Conservation (phyloP, 2,113 vertebrate genomes). For the Erpornis zantholeuca region DNA sequence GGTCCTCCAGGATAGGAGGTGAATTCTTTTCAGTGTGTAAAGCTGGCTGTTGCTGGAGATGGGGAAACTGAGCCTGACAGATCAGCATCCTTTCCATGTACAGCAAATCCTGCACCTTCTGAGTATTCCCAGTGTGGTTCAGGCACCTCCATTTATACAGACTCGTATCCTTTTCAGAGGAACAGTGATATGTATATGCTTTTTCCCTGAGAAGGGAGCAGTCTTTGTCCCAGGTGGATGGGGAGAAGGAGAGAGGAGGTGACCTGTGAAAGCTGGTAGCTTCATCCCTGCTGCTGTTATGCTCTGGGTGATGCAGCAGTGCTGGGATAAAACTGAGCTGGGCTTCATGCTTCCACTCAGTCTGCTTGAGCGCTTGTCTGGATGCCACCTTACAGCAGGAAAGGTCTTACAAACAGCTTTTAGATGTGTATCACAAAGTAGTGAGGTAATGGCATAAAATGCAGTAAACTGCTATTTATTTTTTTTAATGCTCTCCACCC, state of each 20-base stretch:
- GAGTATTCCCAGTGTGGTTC: neutral
- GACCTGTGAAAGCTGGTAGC: neutral
- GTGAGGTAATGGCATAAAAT: constrained; percentile 37
- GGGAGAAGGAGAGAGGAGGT: neutral
- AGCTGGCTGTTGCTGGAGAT: neutral
- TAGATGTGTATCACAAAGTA: constrained; percentile 15
- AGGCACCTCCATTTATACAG: neutral
- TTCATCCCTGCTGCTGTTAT: neutral
- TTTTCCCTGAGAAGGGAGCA: neutral
- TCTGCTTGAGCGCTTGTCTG: neutral
- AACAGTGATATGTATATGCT: neutral
- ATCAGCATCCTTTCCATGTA: neutral
- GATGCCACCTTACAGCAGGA: neutral
- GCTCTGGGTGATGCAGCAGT: neutral
- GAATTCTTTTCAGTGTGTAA: neutral
- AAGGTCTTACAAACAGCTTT: constrained; percentile 13
- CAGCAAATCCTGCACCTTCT: neutral
- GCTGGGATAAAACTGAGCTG: neutral
- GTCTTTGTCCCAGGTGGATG: neutral
- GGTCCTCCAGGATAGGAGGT: neutral
- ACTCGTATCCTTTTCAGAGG: neutral
- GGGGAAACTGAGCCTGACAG: neutral
- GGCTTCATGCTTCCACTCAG: neutral
- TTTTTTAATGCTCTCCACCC: constrained; percentile 12
- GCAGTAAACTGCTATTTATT: neutral